phyloP scores from a whole-genome alignment of 2,888 invertebrate genomes.

The Lasioglossum calceatum region DNA sequence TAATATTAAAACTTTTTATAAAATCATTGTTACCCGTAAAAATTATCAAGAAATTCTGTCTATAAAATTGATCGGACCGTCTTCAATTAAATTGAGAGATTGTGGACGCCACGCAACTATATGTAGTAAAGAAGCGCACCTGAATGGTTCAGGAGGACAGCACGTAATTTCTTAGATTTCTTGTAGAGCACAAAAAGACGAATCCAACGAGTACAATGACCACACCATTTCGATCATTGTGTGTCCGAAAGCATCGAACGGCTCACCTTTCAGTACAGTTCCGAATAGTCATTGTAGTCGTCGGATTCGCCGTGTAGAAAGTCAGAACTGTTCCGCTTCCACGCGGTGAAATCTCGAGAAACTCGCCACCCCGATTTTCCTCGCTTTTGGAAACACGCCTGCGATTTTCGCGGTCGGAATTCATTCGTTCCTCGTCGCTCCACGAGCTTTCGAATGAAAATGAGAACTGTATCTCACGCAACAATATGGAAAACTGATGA shows the following conservation, averaged over 20 bases:
- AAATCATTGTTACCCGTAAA: no score
- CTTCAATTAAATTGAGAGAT: no score
- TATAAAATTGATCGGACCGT: no score
- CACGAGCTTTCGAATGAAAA: background rate
- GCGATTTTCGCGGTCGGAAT: background rate
- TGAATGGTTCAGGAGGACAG: no score
- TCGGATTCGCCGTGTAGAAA: background rate
- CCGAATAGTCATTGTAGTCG: background rate
- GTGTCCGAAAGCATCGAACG: background rate
- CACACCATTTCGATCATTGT: background rate
- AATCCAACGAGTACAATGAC: background rate
- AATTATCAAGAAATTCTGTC: no score
- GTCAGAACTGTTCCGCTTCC: background rate
- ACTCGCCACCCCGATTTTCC: background rate
- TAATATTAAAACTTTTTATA: no score
- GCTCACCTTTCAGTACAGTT: background rate
- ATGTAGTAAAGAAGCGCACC: background rate
- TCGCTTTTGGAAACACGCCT: background rate
- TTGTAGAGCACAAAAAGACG: background rate
- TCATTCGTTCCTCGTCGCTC: background rate
- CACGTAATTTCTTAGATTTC: background rate
- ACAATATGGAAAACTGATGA: background rate
- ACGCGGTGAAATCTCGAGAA: constrained; percentile 4
- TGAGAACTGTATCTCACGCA: background rate
- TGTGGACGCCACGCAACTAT: background rate